A percentile compares a stretch with the other conserved stretches of the same genome.
These are phyloP conservation scores for Monodelphis domestica DNA, from an alignment of 2,797 vertebrate species.

Conservation along the genomic window DNA sequence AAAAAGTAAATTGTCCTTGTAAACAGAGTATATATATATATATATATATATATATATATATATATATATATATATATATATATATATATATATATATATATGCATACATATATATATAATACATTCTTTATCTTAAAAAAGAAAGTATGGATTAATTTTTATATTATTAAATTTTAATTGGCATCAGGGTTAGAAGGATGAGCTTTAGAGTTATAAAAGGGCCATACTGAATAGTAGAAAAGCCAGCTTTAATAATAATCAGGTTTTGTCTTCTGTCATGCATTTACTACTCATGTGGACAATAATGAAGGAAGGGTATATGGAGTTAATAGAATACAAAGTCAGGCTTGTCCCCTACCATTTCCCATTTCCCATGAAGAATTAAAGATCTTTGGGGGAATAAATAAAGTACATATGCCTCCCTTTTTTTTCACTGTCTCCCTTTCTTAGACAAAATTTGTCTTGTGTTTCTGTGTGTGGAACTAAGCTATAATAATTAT, in stretches of 20 bases:
- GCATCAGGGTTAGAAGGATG: neutral
- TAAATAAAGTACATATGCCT: neutral
- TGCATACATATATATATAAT: too few species aligned
- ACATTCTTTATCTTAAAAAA: slow-evolving; percentile 43
- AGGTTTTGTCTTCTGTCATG: neutral
- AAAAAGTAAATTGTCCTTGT: slow-evolving; percentile 2
- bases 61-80: too few species aligned
- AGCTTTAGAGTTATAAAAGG: neutral
- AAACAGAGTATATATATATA: slow-evolving; percentile 10
- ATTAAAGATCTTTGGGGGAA: neutral
- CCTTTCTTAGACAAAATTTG: neutral
- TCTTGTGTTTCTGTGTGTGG: neutral
- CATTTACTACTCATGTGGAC: neutral
- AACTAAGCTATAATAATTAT: neutral
- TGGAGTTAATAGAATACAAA: neutral
- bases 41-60: too few species aligned
- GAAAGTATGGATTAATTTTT: neutral
- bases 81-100: too few species aligned
- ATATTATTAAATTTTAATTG: neutral
- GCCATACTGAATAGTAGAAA: neutral
- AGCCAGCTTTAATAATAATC: neutral
- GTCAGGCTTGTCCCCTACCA: slow-evolving; percentile 9
- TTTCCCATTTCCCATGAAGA: neutral
- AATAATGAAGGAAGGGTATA: neutral
- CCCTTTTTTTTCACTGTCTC: neutral